Conservation (phyloP, 2,113 vertebrate species). For the Chrysemys picta region DNA sequence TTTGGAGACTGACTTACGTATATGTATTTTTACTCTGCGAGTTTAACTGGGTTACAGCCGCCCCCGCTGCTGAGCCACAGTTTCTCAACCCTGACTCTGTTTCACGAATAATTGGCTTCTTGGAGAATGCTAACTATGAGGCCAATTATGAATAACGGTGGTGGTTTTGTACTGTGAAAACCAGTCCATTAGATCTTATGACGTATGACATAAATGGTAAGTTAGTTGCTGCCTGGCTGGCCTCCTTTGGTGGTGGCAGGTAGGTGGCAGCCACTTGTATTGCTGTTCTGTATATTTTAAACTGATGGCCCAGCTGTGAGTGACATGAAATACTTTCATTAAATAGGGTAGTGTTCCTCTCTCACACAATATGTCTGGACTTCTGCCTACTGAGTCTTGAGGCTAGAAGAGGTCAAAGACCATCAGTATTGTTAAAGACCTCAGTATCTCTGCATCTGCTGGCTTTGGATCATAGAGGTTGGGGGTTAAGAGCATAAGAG, state of each 20-base stretch:
- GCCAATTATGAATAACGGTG: neutral
- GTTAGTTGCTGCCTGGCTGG: neutral
- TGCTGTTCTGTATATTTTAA: neutral
- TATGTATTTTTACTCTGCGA: neutral
- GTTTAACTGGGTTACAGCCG: neutral
- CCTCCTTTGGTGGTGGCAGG: neutral
- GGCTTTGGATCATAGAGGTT: neutral
- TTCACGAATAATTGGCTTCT: neutral
- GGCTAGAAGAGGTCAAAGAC: neutral
- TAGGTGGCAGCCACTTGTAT: neutral
- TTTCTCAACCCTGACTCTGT: neutral
- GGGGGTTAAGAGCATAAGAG: neutral
- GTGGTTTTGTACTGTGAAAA: neutral
- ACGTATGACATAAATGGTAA: neutral
- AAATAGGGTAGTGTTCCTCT: accelerated
- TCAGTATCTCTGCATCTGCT: neutral
- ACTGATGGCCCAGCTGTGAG: neutral
- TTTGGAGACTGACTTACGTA: neutral
- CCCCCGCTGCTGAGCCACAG: neutral
- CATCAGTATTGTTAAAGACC: accelerated
- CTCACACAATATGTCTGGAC: accelerated
- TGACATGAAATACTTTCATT: neutral
- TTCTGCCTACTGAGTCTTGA: accelerated
- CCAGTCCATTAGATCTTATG: neutral
- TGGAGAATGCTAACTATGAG: neutral